Evolutionary conservation across 2,113 vertebrate genomes (phyloP).

Genomic region (Macquaria australasica): DNA sequence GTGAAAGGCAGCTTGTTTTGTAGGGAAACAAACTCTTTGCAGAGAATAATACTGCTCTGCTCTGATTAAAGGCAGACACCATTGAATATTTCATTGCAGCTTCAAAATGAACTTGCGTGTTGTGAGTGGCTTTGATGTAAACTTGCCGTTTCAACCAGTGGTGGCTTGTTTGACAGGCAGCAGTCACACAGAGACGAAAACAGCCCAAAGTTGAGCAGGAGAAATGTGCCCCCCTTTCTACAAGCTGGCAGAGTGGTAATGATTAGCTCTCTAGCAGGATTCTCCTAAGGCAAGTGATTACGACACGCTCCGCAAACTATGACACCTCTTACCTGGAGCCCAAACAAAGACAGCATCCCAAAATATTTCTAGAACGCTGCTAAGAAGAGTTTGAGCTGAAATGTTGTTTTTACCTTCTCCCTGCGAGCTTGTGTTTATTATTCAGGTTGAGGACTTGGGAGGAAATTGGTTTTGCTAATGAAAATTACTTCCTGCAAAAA

Average conservation of each 20-base stretch:
- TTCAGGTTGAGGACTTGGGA: conserved; percentile 65
- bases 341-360: conserved; percentile 73
- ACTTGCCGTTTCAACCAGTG: conserved; percentile 58
- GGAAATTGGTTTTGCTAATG: conserved; percentile 79
- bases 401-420: conserved; percentile 40
- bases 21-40: conserved; percentile 48
- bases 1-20: conserved; percentile 40
- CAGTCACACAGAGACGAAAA: conserved; percentile 69
- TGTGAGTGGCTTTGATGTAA: conserved; percentile 68
- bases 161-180: conserved; percentile 69
- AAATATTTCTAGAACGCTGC: conserved; percentile 63
- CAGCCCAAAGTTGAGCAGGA: conserved; percentile 56
- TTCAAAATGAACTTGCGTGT: conserved; percentile 69
- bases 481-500: conserved; percentile 74
- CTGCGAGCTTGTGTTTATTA: conserved; percentile 69
- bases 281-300: conserved; percentile 77
- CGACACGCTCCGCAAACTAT: conserved; percentile 69
- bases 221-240: conserved; percentile 35
- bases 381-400: conserved; percentile 56
- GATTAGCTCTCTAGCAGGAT: conserved; percentile 69
- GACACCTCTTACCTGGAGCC: conserved; percentile 80
- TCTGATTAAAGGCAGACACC: conserved; percentile 63
- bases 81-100: conserved; percentile 73
- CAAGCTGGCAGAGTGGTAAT: conserved; percentile 65
- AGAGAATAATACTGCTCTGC: conserved; percentile 37